A percentile compares a stretch with the other conserved stretches of the same genome.
phyloP scores from a whole-genome alignment of 2,888 invertebrate genomes.

The Sarcophaga caerulescens region DNA sequence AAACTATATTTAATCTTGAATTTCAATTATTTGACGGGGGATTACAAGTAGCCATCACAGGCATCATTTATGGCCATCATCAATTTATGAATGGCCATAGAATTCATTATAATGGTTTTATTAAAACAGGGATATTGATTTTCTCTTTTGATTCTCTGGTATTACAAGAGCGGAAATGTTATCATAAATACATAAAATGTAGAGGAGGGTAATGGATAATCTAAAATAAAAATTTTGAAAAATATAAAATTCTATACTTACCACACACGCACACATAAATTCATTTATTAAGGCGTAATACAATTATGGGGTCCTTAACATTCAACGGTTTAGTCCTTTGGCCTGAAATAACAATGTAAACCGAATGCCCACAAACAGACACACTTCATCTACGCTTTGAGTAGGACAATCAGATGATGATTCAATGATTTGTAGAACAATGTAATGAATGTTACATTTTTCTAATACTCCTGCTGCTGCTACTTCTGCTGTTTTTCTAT shows the following conservation, averaged over 20 bases:
- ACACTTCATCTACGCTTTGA: not conserved
- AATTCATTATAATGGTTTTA: too few relatives aligned
- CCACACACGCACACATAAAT: not conserved
- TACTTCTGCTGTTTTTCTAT: not conserved
- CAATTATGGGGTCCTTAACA: not conserved
- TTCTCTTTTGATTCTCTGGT: too few relatives aligned
- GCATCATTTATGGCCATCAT: too few relatives aligned
- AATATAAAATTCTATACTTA: not conserved
- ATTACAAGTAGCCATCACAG: too few relatives aligned
- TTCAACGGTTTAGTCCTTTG: not conserved
- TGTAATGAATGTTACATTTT: slow-evolving; percentile 7
- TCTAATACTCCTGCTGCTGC: too few relatives aligned
- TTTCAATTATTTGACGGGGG: too few relatives aligned
- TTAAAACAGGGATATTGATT: too few relatives aligned
- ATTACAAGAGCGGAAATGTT: too few relatives aligned
- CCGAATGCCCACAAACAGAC: not conserved
- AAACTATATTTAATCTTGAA: too few relatives aligned
- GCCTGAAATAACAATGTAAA: not conserved
- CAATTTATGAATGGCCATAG: too few relatives aligned
- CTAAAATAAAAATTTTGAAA: not conserved
- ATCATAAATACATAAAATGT: not conserved
- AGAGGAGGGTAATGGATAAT: not conserved
- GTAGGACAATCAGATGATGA: not conserved
- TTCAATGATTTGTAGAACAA: slow-evolving; percentile 1
- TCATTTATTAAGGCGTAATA: not conserved